Evolutionary conservation across 2,888 invertebrate species (phyloP).

Genomic region (Melieria omissa): DNA sequence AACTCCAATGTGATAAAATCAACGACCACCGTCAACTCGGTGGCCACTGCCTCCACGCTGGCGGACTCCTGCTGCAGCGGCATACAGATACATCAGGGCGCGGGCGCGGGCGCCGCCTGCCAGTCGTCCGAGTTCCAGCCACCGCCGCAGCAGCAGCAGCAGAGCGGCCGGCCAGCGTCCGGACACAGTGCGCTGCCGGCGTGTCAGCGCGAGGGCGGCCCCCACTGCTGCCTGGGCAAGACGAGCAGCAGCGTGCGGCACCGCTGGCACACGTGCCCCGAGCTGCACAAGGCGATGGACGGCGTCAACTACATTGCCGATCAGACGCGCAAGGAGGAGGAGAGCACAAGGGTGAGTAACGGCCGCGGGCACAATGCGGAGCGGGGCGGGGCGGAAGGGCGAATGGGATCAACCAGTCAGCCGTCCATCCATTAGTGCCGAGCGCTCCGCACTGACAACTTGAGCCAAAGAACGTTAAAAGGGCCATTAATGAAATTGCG

Average conservation of each 20-base stretch:
- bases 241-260: conserved; percentile 69
- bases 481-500: conserved; percentile 27
- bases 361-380: too few species aligned
- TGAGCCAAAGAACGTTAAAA: conserved; percentile 22
- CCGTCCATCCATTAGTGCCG: too few species aligned
- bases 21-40: conserved; percentile 63
- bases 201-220: conserved; percentile 65
- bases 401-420: too few species aligned
- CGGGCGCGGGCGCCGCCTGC: conserved; percentile 59
- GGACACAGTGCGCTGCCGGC: conserved; percentile 54
- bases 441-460: too few species aligned
- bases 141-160: conserved; percentile 44
- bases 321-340: conserved; percentile 91
- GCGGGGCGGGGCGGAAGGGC: too few species aligned
- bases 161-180: conserved; percentile 45
- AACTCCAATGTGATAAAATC: conserved; percentile 66
- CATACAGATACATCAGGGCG: conserved; percentile 60
- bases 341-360: conserved; percentile 82
- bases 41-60: conserved; percentile 63
- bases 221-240: conserved; percentile 70
- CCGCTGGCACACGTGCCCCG: conserved; percentile 90
- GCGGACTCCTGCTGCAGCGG: conserved; percentile 65
- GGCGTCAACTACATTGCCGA: conserved; percentile 93
- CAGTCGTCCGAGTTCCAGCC: conserved; percentile 58
- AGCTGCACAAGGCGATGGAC: conserved; percentile 91